phyloP scores from a whole-genome alignment of 2,797 vertebrate genomes.

The Scolopax bukidnonensis region DNA sequence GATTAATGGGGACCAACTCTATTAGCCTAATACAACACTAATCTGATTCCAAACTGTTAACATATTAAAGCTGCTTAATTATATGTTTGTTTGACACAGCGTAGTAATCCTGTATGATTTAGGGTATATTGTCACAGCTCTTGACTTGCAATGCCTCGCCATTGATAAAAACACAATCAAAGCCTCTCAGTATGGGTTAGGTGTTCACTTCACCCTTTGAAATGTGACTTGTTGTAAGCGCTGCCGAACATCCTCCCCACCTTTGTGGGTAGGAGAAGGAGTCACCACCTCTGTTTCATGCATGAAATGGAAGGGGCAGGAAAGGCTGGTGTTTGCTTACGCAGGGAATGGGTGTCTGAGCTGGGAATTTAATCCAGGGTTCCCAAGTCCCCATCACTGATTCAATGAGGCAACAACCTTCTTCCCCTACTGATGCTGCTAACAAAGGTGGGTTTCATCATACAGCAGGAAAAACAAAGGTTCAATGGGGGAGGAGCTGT shows the following conservation, averaged over 20 bases:
- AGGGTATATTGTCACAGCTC: slow-evolving; percentile 43
- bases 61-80: slow-evolving; percentile 71
- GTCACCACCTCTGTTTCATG: background rate
- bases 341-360: background rate
- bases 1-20: slow-evolving; percentile 51
- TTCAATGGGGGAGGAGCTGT: background rate
- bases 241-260: background rate
- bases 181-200: background rate
- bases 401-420: background rate
- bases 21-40: slow-evolving; percentile 65
- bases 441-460: background rate
- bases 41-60: slow-evolving; percentile 71
- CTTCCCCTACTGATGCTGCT: background rate
- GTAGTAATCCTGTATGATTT: slow-evolving; percentile 55
- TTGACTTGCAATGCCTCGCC: background rate
- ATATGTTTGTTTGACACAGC: slow-evolving; percentile 58
- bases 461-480: background rate
- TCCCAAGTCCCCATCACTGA: background rate
- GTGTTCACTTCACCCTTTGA: background rate
- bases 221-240: background rate
- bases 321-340: background rate
- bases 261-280: background rate
- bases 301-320: background rate
- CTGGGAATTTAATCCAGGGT: background rate
- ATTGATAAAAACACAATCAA: slow-evolving; percentile 47